Conservation (phyloP, 2,888 invertebrate species). For the Luperina testacea region DNA sequence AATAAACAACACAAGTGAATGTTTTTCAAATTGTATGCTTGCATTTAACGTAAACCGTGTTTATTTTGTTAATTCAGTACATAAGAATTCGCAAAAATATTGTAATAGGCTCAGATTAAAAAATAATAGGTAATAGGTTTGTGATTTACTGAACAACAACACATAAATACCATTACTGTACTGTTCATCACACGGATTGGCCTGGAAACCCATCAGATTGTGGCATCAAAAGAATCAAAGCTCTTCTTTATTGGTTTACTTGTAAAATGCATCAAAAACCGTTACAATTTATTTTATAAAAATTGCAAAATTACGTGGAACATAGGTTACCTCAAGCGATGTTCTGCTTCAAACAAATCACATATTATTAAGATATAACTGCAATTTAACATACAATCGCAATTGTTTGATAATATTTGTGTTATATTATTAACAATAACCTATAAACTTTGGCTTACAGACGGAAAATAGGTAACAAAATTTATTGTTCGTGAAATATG, state of each 20-base stretch:
- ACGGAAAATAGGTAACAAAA: slow-evolving; percentile 23
- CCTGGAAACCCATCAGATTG: neutral
- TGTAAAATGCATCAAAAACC: slow-evolving; percentile 17
- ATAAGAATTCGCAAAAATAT: neutral
- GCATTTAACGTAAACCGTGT: neutral
- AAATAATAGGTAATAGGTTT: neutral
- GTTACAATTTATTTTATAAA: slow-evolving; percentile 12
- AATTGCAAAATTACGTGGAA: slow-evolving; percentile 41
- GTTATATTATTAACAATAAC: slow-evolving; percentile 20
- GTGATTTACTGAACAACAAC: neutral
- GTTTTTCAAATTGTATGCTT: neutral
- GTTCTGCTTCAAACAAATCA: slow-evolving; percentile 25
- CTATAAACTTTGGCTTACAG: slow-evolving; percentile 31
- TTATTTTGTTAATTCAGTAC: neutral
- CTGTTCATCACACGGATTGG: neutral
- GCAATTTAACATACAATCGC: neutral
- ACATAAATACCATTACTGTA: neutral
- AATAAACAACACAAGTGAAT: neutral
- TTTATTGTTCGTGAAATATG: slow-evolving; percentile 3
- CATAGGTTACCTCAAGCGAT: slow-evolving; percentile 39
- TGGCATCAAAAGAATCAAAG: neutral
- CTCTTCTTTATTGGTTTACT: neutral
- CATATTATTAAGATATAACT: slow-evolving; percentile 31
- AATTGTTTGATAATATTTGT: slow-evolving; percentile 15
- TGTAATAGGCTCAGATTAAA: too few species aligned